Percentiles rank a stretch among this genome's conserved stretches.
phyloP scores from a whole-genome alignment of 2,888 invertebrate species.

The Autographa pulchrina region DNA sequence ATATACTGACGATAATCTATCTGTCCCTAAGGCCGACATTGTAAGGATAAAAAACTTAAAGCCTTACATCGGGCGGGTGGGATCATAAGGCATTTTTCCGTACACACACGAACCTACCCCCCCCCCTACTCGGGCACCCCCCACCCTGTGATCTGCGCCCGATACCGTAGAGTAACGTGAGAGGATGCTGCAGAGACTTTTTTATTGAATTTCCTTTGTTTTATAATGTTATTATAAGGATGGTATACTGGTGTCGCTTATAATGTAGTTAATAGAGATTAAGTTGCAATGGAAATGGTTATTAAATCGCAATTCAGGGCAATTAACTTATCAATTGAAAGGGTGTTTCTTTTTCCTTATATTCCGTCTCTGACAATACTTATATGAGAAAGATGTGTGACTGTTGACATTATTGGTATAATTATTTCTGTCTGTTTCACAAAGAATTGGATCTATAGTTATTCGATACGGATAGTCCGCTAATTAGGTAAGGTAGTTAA shows the following conservation, averaged over 20 bases:
- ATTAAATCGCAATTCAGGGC: neutral
- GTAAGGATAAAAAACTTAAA: slow-evolving; percentile 77
- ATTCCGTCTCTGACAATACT: no score
- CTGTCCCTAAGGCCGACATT: slow-evolving; percentile 66
- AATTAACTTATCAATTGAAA: no score
- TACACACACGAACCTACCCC: slow-evolving; percentile 80
- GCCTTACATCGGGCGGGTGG: slow-evolving; percentile 69
- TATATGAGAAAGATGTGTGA: no score
- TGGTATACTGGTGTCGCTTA: neutral
- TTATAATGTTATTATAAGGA: neutral
- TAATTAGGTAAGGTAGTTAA: no score
- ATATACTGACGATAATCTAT: slow-evolving; percentile 56
- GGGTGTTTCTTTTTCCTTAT: no score
- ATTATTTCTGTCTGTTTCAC: no score
- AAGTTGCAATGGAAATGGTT: neutral
- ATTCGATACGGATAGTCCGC: no score
- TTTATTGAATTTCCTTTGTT: slow-evolving; percentile 1
- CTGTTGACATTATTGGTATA: no score
- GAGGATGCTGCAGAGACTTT: slow-evolving; percentile 64
- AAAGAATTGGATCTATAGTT: no score
- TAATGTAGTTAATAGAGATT: neutral
- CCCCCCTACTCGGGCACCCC: slow-evolving; percentile 59
- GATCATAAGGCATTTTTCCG: slow-evolving; percentile 89
- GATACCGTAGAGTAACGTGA: slow-evolving; percentile 75
- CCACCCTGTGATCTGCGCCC: slow-evolving; percentile 80